Evolutionary conservation across 2,888 invertebrate species (phyloP), one percentile per base, ranked within the genome.

Genomic region (Apantesis nais): DNA sequence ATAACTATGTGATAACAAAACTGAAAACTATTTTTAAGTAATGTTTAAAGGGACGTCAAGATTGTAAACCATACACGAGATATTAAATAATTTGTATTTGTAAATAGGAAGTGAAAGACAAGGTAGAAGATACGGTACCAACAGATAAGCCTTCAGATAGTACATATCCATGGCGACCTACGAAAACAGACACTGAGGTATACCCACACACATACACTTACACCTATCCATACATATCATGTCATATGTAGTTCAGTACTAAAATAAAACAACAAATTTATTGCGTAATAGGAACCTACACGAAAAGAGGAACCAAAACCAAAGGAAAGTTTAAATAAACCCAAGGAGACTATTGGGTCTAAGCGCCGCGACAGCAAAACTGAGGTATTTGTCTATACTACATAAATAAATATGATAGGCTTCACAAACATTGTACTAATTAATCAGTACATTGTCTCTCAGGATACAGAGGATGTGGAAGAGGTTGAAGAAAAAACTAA

Each of bases 91-190:
- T 76, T 77, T 83, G 80, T 92, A 89, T 92, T 91, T 93, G 88
- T 90, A 86, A 92, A 88, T 94, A 95, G 94, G 94, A 90, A 81
- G 87, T 79, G 86, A 88, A 87, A 84, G 85, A 86, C 76, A 86
- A 76, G 70, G 85, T 88, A 85, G 91, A 90, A 87, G 92, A 91
- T 82, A 88, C 86, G 85, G 89, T 89, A 78, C 76, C 86, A 80
- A 83, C 88, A 83, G 88, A 93, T 89, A 92, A 90, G 86, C 87
- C 89, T 86, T 86, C 92, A 86, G 93, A 93, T 85, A 90, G 91
- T 84, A 88, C 88, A 80, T 84, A 90, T 82, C 89, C 91, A 74
- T 88, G 93, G 93, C 94, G 92, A 92, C 90, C 92, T 88, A 90
- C 92, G 88, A 91, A 93, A 89, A 86, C 89, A 85, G 87, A 89